Conservation (phyloP, 2,113 vertebrate species). For the Mormyrus iriodes region DNA sequence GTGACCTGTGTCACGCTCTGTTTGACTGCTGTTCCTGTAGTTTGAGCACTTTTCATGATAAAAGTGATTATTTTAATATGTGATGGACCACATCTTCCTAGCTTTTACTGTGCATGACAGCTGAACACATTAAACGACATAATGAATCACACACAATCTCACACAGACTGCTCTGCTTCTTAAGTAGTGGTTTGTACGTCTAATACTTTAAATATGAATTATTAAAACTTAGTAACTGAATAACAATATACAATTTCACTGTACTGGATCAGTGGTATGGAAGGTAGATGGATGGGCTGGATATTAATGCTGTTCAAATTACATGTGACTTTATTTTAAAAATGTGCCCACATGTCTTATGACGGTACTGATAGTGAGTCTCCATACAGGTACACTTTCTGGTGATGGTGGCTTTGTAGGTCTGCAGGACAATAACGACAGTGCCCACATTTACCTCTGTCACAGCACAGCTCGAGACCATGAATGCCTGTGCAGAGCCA, state of each 20-base stretch:
- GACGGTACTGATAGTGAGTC: background rate
- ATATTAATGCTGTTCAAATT: background rate
- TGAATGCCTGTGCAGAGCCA: background rate
- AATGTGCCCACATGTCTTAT: background rate
- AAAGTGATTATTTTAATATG: conserved; percentile 48
- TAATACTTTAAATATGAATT: background rate
- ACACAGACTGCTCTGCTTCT: background rate
- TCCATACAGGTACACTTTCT: background rate
- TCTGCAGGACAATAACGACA: background rate
- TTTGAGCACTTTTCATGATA: conserved; percentile 33
- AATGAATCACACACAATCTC: conserved; percentile 45
- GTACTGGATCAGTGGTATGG: background rate
- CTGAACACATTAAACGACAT: conserved; percentile 63
- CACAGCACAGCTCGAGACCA: background rate
- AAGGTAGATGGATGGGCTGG: background rate
- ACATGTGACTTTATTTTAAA: background rate
- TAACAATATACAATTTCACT: background rate
- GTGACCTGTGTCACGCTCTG: conserved; percentile 27
- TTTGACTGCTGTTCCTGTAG: conserved; percentile 52
- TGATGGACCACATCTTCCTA: conserved; percentile 38
- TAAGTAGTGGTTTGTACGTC: background rate
- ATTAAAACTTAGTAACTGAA: background rate
- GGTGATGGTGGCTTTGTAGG: background rate
- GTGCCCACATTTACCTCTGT: too few relatives aligned
- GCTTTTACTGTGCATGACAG: conserved; percentile 59